Conservation (phyloP, 2,888 invertebrate species). For the Sthenelais limicola region DNA sequence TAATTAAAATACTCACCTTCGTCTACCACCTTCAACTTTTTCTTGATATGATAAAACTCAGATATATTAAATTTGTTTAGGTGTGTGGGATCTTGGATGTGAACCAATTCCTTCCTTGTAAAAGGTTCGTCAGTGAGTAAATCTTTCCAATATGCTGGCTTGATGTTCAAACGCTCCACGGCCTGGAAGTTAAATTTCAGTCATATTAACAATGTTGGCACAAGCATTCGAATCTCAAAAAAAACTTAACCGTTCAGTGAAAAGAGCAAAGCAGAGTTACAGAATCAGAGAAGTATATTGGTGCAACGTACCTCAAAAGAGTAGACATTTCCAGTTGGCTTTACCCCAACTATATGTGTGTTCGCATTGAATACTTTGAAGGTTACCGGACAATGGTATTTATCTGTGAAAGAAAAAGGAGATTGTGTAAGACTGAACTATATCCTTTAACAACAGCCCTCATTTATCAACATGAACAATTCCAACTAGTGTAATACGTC, state of each 20-base stretch:
- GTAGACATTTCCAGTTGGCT: constrained; percentile 94
- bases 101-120: constrained; percentile 89
- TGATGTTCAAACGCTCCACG: constrained; percentile 95
- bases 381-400: constrained; percentile 94
- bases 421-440: background rate
- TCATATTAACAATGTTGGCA: too few species aligned
- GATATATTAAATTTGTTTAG: constrained; percentile 95
- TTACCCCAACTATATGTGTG: constrained; percentile 92
- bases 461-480: background rate
- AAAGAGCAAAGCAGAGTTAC: too few species aligned
- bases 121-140: constrained; percentile 92
- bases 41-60: constrained; percentile 92
- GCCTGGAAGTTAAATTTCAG: too few species aligned
- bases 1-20: constrained; percentile 82
- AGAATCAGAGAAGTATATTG: too few species aligned
- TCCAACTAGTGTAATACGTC: background rate
- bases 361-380: constrained; percentile 94
- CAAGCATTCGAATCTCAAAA: too few species aligned
- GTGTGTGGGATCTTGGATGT: constrained; percentile 88
- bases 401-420: constrained; percentile 72
- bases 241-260: too few species aligned
- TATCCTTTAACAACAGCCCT: background rate
- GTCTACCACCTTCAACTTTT: constrained; percentile 88
- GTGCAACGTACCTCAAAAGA: constrained; percentile 84
- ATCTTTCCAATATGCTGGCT: constrained; percentile 93